Evolutionary conservation across 2,888 invertebrate species (phyloP).

Genomic region (Eudasyphora cyanicolor): DNA sequence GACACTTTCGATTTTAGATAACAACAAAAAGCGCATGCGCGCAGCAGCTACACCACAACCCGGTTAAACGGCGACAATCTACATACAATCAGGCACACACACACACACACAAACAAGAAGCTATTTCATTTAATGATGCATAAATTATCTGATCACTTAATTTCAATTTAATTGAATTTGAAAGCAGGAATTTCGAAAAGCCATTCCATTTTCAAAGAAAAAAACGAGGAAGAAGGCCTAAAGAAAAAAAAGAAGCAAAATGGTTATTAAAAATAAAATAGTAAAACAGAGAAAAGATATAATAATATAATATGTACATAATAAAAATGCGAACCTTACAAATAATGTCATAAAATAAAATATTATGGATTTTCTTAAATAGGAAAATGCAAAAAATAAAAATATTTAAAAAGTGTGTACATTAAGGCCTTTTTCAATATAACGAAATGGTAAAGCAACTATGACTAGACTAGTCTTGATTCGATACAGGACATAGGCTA

Average conservation of each 20-base stretch:
- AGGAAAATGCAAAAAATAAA: neutral
- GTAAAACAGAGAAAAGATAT: neutral
- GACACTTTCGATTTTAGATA: constrained; percentile 27
- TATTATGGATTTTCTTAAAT: neutral
- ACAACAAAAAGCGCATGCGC: neutral
- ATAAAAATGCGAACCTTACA: too few species aligned
- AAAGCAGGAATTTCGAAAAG: neutral
- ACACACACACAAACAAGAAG: neutral
- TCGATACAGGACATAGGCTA: too few species aligned
- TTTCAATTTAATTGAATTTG: constrained; percentile 22
- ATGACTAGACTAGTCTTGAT: too few species aligned
- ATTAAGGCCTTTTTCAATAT: constrained; percentile 1
- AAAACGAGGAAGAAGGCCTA: too few species aligned
- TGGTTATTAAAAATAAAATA: neutral
- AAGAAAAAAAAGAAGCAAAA: neutral
- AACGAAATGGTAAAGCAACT: neutral
- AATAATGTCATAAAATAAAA: constrained; percentile 23
- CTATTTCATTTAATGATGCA: constrained; percentile 4
- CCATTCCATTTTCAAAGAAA: too few species aligned
- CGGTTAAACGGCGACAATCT: too few species aligned
- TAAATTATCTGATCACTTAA: constrained; percentile 28
- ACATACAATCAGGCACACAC: too few species aligned
- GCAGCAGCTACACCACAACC: neutral
- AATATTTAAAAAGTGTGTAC: neutral
- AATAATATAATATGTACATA: too few species aligned